Percentiles rank a stretch among this genome's conserved stretches.
These are phyloP conservation scores for Hyperoplus immaculatus DNA, from an alignment of 2,797 vertebrate genomes.

Conservation along the genomic window DNA sequence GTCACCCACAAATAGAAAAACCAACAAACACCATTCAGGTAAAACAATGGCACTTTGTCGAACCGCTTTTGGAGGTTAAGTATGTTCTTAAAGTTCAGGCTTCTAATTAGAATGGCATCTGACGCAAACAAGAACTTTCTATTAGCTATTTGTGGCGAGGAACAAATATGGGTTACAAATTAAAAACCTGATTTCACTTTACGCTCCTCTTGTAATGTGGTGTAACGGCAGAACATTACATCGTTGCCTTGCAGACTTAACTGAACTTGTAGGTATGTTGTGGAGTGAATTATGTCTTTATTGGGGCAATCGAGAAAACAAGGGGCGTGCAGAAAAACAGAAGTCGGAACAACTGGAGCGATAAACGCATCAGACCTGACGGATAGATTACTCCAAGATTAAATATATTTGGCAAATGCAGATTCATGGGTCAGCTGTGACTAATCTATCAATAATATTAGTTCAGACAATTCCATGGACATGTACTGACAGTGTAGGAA, in stretches of 20 bases:
- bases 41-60: slow-evolving; percentile 29
- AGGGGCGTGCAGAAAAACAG: slow-evolving; percentile 37
- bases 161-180: background rate
- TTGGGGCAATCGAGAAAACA: slow-evolving; percentile 30
- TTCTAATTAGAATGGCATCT: background rate
- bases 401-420: slow-evolving; percentile 21
- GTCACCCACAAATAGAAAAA: slow-evolving; percentile 34
- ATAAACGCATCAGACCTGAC: slow-evolving; percentile 37
- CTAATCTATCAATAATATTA: background rate
- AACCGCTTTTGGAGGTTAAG: background rate
- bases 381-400: slow-evolving; percentile 52
- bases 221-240: background rate
- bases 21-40: slow-evolving; percentile 16
- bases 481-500: background rate
- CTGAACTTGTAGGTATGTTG: slow-evolving; percentile 7
- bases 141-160: background rate
- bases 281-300: slow-evolving; percentile 37
- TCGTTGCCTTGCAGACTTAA: background rate
- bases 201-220: background rate
- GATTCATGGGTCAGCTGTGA: slow-evolving; percentile 23
- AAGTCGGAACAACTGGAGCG: slow-evolving; percentile 48
- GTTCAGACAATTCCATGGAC: background rate
- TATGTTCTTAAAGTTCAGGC: background rate
- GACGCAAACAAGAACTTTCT: background rate
- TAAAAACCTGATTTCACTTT: background rate